Conservation (phyloP, 2,113 vertebrate genomes). For the Varanus salvator region DNA sequence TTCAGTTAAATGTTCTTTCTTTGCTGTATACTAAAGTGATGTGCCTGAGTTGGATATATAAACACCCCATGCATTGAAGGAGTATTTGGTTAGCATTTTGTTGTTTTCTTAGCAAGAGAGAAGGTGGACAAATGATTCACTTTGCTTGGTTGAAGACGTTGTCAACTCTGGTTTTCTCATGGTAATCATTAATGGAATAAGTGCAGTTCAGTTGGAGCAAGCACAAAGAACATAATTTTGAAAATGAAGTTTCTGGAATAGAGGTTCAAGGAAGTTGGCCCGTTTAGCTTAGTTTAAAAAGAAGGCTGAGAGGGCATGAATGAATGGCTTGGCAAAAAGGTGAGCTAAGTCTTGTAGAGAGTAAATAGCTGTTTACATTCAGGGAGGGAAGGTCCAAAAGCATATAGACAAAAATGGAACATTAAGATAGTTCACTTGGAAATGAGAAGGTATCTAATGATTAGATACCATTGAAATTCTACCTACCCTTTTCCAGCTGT, state of each 20-base stretch:
- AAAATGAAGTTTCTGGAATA: background rate
- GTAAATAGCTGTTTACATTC: background rate
- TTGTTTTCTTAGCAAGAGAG: slow-evolving; percentile 17
- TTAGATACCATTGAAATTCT: background rate
- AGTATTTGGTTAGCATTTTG: slow-evolving; percentile 17
- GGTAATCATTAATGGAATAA: slow-evolving; percentile 4
- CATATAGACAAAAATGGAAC: background rate
- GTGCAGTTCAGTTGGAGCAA: slow-evolving; percentile 8
- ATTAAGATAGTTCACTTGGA: background rate
- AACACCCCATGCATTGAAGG: slow-evolving; percentile 1
- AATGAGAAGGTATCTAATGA: background rate
- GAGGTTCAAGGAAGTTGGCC: background rate
- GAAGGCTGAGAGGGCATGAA: background rate
- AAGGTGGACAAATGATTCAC: slow-evolving; percentile 18
- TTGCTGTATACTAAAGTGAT: background rate
- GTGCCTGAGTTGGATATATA: slow-evolving; percentile 35
- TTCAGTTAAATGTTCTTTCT: background rate
- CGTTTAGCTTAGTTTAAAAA: background rate
- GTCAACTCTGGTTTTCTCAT: background rate
- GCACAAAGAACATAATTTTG: background rate
- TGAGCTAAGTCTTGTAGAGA: background rate
- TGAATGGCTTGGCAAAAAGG: background rate
- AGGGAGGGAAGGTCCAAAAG: background rate
- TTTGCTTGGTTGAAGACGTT: background rate
- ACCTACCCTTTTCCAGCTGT: background rate